phyloP scores from a whole-genome alignment of 2,888 invertebrate species.

The Scelioninae gen. 2 region DNA sequence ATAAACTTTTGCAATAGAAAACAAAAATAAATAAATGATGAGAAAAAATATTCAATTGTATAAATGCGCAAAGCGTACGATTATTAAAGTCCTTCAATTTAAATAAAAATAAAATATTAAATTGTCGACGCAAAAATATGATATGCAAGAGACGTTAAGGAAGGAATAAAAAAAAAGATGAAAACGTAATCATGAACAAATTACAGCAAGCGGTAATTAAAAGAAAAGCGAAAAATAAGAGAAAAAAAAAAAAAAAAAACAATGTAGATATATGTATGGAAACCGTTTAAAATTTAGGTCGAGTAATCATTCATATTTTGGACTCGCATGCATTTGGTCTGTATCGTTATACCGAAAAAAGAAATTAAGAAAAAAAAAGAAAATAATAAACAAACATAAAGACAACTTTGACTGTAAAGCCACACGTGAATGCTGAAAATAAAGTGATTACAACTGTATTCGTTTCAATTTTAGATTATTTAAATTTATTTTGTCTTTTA shows the following conservation, averaged over 20 bases:
- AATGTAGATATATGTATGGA: slow-evolving; percentile 60
- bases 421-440: slow-evolving; percentile 72
- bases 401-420: slow-evolving; percentile 73
- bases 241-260: too few relatives aligned
- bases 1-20: slow-evolving; percentile 69
- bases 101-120: slow-evolving; percentile 55
- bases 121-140: slow-evolving; percentile 58
- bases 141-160: slow-evolving; percentile 38
- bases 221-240: too few relatives aligned
- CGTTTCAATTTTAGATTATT: slow-evolving; percentile 36
- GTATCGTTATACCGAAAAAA: slow-evolving; percentile 69
- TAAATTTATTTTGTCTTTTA: slow-evolving; percentile 25
- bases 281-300: slow-evolving; percentile 62
- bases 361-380: slow-evolving; percentile 48
- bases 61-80: slow-evolving; percentile 61
- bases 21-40: slow-evolving; percentile 57
- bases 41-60: slow-evolving; percentile 58
- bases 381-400: slow-evolving; percentile 65
- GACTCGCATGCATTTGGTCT: slow-evolving; percentile 71
- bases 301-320: slow-evolving; percentile 63
- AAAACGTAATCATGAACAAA: slow-evolving; percentile 65
- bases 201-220: slow-evolving; percentile 48
- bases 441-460: slow-evolving; percentile 73
- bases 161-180: slow-evolving; percentile 53
- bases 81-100: slow-evolving; percentile 55